A percentile compares a stretch with the other conserved stretches of the same genome.
Conservation (phyloP, 2,797 vertebrate genomes). For the Phrynocephalus guinanensis region DNA sequence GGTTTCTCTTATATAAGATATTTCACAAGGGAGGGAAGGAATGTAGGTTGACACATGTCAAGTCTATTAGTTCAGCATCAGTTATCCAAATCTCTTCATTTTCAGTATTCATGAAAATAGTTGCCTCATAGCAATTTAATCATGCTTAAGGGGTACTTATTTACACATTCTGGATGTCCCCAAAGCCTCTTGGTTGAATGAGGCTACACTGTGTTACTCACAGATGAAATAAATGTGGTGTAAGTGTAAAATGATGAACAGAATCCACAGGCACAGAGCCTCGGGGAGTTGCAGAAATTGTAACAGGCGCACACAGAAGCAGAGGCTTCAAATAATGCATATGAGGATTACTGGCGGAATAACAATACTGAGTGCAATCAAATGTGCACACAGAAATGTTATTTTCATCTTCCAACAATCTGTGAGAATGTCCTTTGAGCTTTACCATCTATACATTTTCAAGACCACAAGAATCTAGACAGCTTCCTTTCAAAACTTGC, state of each 20-base stretch:
- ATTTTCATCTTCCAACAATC: not conserved
- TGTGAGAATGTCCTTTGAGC: not conserved
- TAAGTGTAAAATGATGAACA: not conserved
- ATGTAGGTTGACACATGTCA: not conserved
- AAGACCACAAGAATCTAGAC: not conserved
- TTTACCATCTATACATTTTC: not conserved
- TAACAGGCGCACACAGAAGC: not conserved
- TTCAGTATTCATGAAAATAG: not conserved
- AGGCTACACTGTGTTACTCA: not conserved
- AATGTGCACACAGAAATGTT: not conserved
- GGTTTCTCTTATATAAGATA: not conserved
- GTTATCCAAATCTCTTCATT: not conserved
- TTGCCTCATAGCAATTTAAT: not conserved
- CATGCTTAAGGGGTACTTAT: not conserved
- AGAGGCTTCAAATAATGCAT: not conserved
- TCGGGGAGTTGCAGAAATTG: not conserved
- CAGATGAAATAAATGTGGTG: not conserved
- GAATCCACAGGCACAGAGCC: not conserved
- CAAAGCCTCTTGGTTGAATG: conserved; percentile 14
- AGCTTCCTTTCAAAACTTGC: not conserved
- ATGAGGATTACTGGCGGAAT: not conserved
- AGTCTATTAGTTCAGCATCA: conserved; percentile 2
- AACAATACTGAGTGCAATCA: not conserved
- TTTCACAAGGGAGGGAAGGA: not conserved
- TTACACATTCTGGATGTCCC: conserved; percentile 3